phyloP scores from a whole-genome alignment of 2,113 vertebrate genomes.

The Zosterops pallidus region DNA sequence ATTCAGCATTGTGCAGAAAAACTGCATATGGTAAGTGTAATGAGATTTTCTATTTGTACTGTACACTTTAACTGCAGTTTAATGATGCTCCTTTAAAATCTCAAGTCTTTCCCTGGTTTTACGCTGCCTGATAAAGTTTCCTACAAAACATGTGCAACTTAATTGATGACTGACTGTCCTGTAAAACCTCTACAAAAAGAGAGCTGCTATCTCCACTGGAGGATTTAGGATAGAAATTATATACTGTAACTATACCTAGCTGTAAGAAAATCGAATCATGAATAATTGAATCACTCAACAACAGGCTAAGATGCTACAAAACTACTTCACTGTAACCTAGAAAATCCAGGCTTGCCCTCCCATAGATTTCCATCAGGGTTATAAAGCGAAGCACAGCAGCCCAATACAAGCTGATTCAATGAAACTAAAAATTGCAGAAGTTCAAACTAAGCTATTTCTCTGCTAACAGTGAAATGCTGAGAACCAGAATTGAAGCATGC shows the following conservation, averaged over 20 bases:
- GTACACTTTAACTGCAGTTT: neutral
- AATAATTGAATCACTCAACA: neutral
- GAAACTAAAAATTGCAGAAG: neutral
- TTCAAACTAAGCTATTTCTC: slow-evolving; percentile 3
- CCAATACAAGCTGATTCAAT: neutral
- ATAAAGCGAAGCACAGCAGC: neutral
- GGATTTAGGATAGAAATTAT: neutral
- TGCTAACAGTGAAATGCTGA: slow-evolving; percentile 26
- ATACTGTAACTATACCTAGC: neutral
- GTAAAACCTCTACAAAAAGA: neutral
- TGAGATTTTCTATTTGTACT: slow-evolving; percentile 44
- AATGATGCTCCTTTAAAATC: neutral
- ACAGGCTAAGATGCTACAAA: neutral
- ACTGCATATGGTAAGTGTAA: neutral
- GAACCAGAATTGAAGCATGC: slow-evolving; percentile 74
- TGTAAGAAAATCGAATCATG: neutral
- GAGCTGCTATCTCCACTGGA: neutral
- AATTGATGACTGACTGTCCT: neutral
- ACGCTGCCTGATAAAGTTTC: neutral
- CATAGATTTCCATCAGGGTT: neutral
- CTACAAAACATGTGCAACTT: neutral
- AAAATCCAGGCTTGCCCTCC: slow-evolving; percentile 12
- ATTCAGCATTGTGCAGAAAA: neutral
- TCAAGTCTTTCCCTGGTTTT: neutral
- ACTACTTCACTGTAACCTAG: neutral